Conservation (phyloP, 2,797 vertebrate species). For the Vultur gryphus region DNA sequence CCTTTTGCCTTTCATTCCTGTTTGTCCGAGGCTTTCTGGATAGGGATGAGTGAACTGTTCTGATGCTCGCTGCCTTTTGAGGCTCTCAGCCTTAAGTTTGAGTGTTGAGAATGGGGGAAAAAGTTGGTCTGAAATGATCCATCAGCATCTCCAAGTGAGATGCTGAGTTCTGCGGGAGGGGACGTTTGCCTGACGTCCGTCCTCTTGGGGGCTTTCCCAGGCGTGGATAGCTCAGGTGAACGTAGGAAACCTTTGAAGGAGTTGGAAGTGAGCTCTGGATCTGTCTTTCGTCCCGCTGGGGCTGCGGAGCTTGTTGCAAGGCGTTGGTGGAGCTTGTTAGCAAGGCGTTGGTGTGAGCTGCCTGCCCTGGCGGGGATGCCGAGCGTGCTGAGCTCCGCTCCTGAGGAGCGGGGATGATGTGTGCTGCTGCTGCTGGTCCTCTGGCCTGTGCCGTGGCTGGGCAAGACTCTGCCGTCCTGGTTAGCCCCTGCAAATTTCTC, state of each 20-base stretch:
- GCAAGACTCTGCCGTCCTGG: not conserved
- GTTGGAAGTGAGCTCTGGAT: not conserved
- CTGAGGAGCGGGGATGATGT: not conserved
- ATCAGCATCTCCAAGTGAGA: not conserved
- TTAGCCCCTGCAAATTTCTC: not conserved
- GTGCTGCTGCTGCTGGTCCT: not conserved
- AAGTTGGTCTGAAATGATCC: not conserved
- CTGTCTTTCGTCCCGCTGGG: not conserved
- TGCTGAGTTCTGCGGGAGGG: not conserved
- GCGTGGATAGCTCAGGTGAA: not conserved
- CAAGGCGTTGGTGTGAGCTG: not conserved
- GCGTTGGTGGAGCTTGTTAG: not conserved
- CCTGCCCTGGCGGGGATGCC: not conserved
- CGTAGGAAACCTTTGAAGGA: not conserved
- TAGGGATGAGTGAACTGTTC: not conserved
- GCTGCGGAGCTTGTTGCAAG: not conserved
- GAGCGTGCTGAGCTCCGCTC: accelerated
- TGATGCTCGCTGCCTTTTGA: not conserved
- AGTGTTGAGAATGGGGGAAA: not conserved
- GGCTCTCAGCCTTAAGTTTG: not conserved
- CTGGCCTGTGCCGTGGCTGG: not conserved
- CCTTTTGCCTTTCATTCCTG: not conserved
- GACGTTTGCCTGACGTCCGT: not conserved
- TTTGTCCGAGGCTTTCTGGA: not conserved
- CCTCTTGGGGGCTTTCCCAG: not conserved